Base-by-base conservation (phyloP, 1,140 invertebrate genomes). In the Charaxes varanes region DNA sequence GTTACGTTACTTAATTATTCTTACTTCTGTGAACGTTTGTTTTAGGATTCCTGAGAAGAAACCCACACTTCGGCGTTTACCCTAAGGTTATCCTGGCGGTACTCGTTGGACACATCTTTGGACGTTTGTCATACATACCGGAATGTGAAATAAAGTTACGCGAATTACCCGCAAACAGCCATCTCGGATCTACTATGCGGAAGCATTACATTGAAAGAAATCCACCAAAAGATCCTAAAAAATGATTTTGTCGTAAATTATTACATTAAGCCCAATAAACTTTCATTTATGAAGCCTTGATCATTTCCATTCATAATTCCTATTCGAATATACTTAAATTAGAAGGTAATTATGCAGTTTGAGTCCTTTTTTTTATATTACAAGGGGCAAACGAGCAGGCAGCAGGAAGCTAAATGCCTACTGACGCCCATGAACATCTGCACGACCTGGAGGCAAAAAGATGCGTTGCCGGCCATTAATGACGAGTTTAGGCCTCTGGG, bases 21-120 rank as follows among this genome's bases (percentile, higher is more conserved):
- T 81, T 77, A 69, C 77, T 81, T 81, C 72, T 81, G 61, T 81
- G 73, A 78, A 74, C 71, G 52, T 79, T 74, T 72, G 56, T 74
- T 79, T 53, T 77, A 81, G 77, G 68, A 41, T 26, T 40, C 45
- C 53, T 78, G 57, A 63, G 35, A n/a, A 33, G 35, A 32, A 60
- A 55, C 33, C 53, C 50, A 1, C 66, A 76, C 49, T 78, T 77
- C 27, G 78, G 74, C 13, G 56, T 40, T 2, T 46, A 55, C 6
- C 74, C 74, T 3, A 82, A 82, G 33, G 47, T 77, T 16, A 10
- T 62, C 11, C 1, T 64, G 12, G 66, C 72, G 0, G 51, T 41
- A 10, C 3, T 68, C 4, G 2, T 68, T 18, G 78, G 78, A 4
- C 64, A 79, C 38, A 40, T 55, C 14, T 45, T 38, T 11, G 78